Conservation (phyloP, 2,113 vertebrate genomes). For the Myxocyprinus asiaticus region DNA sequence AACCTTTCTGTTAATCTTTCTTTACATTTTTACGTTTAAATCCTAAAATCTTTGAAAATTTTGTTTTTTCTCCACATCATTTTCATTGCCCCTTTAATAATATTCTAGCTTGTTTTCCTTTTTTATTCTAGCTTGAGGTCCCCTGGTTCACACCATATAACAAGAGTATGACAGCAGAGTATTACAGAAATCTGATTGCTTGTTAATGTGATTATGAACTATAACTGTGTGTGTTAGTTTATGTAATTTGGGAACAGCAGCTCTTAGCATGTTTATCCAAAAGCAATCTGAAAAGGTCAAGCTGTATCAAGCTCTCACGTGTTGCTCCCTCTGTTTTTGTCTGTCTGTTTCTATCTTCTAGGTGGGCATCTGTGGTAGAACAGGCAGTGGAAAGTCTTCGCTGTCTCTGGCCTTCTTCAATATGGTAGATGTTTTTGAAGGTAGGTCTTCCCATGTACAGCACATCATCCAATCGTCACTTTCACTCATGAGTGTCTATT, state of each 20-base stretch:
- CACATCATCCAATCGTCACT: background rate
- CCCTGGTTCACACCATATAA: background rate
- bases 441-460: constrained; percentile 70
- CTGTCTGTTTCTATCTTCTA: constrained; percentile 55
- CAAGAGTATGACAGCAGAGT: background rate
- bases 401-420: constrained; percentile 96
- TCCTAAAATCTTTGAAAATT: background rate
- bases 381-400: constrained; percentile 96
- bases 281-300: constrained; percentile 34
- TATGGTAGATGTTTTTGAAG: constrained; percentile 98
- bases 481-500: background rate
- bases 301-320: background rate
- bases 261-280: constrained; percentile 26
- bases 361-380: constrained; percentile 97
- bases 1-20: background rate
- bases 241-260: background rate
- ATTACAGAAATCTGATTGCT: too few relatives aligned
- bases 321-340: background rate
- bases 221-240: constrained; percentile 1
- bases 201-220: too few relatives aligned
- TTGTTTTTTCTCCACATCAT: background rate
- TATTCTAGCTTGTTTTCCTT: background rate
- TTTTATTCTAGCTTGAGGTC: background rate
- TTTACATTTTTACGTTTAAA: background rate
- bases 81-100: background rate